A percentile compares a stretch with the other conserved stretches of the same genome.
Conservation (phyloP, 2,113 vertebrate genomes). For the Rhombomys opimus region DNA sequence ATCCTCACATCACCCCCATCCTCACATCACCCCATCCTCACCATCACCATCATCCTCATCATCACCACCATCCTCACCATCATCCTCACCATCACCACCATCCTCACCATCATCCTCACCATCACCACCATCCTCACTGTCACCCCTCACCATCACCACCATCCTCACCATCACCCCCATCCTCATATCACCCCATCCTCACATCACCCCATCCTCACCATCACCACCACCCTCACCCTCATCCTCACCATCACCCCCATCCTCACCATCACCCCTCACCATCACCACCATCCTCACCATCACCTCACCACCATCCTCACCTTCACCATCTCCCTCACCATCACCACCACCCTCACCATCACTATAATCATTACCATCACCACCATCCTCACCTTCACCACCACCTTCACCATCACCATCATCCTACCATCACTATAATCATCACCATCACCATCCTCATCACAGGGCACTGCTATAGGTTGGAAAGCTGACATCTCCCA, state of each 20-base stretch:
- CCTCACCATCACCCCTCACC: background rate
- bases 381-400: too few species aligned
- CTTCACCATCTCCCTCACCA: rapidly evolving
- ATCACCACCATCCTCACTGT: rapidly evolving
- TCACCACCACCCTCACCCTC: background rate
- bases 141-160: background rate
- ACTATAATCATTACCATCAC: background rate
- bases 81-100: rapidly evolving
- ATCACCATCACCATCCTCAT: background rate
- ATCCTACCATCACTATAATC: background rate
- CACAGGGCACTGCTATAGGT: background rate
- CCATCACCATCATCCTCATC: too few species aligned
- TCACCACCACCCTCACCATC: background rate
- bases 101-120: background rate
- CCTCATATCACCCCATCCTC: background rate
- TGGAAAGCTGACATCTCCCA: background rate
- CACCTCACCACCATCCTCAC: rapidly evolving
- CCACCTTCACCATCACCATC: too few species aligned
- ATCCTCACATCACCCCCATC: background rate
- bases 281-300: background rate
- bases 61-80: rapidly evolving
- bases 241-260: background rate
- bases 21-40: background rate
- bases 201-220: background rate
- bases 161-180: background rate